These are phyloP conservation scores for Jordanella pulchra DNA, from an alignment of 2,797 vertebrate species.

Conservation along the genomic window DNA sequence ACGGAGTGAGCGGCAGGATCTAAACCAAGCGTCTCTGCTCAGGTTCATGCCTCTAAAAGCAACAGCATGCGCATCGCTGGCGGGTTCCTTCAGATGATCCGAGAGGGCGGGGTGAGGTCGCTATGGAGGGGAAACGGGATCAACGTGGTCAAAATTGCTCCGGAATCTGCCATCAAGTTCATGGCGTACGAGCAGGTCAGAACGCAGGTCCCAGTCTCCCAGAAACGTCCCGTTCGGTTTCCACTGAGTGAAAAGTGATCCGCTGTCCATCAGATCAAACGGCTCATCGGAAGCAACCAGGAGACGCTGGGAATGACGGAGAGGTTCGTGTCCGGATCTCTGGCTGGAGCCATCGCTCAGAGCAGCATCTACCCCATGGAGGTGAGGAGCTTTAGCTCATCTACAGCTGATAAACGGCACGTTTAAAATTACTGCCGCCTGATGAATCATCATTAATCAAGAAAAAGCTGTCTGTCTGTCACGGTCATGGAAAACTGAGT, in stretches of 20 bases:
- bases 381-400: slow-evolving; percentile 74
- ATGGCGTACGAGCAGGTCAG: slow-evolving; percentile 96
- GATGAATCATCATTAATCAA: too few relatives aligned
- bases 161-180: slow-evolving; percentile 96
- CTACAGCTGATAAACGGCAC: too few relatives aligned
- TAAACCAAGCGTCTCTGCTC: neutral
- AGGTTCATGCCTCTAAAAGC: slow-evolving; percentile 92
- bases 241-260: neutral
- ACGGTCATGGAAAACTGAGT: too few relatives aligned
- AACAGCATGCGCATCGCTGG: slow-evolving; percentile 92
- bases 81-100: slow-evolving; percentile 91
- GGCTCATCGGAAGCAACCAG: slow-evolving; percentile 91
- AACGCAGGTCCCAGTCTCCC: neutral
- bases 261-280: slow-evolving; percentile 83
- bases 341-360: slow-evolving; percentile 91
- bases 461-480: too few relatives aligned
- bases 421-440: too few relatives aligned
- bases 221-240: neutral
- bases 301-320: slow-evolving; percentile 90
- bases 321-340: slow-evolving; percentile 89
- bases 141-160: slow-evolving; percentile 95
- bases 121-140: slow-evolving; percentile 97
- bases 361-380: slow-evolving; percentile 99
- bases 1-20: too few relatives aligned
- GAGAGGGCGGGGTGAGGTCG: slow-evolving; percentile 88